phyloP scores from a whole-genome alignment of 2,888 invertebrate genomes.

The Drosophila setosimentum region DNA sequence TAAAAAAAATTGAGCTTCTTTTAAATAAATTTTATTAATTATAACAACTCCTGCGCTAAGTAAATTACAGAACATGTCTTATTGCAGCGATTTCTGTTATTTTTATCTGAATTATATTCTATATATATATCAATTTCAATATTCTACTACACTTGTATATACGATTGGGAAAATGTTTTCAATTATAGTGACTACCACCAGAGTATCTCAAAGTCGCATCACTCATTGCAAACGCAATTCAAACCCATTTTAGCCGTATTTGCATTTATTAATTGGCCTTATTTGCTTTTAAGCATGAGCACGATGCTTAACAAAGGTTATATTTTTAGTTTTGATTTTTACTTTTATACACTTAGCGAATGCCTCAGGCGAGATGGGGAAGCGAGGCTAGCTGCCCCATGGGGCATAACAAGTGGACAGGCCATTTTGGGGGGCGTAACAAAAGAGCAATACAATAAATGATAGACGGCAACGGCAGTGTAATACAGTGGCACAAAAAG shows the following conservation, averaged over 20 bases:
- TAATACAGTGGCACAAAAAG: conserved; percentile 45
- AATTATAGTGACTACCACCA: neutral
- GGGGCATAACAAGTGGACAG: conserved; percentile 58
- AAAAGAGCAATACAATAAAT: conserved; percentile 70
- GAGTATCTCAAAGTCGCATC: neutral
- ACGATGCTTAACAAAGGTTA: conserved; percentile 45
- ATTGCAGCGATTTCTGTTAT: rapidly evolving
- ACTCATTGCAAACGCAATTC: neutral
- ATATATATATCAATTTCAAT: neutral
- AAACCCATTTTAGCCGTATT: conserved; percentile 31
- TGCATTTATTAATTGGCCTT: conserved; percentile 72
- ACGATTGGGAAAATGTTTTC: too few relatives aligned
- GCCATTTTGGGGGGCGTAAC: conserved; percentile 52
- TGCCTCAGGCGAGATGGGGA: conserved; percentile 5
- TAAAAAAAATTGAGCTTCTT: rapidly evolving
- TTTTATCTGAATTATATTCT: neutral
- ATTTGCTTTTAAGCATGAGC: conserved; percentile 71
- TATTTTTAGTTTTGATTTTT: conserved; percentile 58
- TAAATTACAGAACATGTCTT: neutral
- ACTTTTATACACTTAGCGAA: conserved; percentile 39
- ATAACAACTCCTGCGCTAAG: neutral
- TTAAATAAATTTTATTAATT: neutral
- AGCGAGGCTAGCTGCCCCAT: neutral
- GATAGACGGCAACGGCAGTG: conserved; percentile 37
- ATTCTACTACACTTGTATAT: neutral